phyloP scores from a whole-genome alignment of 2,888 invertebrate genomes.

The Lasioglossum lativentre region DNA sequence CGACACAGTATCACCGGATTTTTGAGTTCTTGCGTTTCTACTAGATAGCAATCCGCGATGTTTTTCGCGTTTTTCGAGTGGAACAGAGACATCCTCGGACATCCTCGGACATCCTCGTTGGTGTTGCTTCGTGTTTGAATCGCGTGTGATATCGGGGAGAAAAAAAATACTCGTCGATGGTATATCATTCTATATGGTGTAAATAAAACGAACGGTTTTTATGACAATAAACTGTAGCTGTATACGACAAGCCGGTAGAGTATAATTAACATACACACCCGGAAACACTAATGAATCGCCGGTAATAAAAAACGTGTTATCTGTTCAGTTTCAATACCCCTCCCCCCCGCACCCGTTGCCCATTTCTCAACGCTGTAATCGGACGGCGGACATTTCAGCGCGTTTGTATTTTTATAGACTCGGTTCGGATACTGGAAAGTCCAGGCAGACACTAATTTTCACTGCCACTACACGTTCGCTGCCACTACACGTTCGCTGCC shows the following conservation, averaged over 20 bases:
- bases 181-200: conserved; percentile 52
- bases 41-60: neutral
- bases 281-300: conserved; percentile 13
- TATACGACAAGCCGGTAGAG: conserved; percentile 48
- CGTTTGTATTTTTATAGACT: neutral
- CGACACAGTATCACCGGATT: neutral
- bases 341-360: neutral
- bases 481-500: neutral
- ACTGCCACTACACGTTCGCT: neutral
- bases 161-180: conserved; percentile 12
- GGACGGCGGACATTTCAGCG: neutral
- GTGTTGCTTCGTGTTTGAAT: conserved; percentile 21
- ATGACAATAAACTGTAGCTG: conserved; percentile 73
- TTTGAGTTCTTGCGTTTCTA: neutral
- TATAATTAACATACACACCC: conserved; percentile 10
- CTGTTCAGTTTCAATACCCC: conserved; percentile 18
- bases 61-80: neutral
- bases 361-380: conserved; percentile 28
- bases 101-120: conserved; percentile 5
- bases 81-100: neutral
- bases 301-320: conserved; percentile 11
- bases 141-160: conserved; percentile 21
- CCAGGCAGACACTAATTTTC: neutral
- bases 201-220: conserved; percentile 69
- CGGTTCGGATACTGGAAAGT: neutral